These are phyloP conservation scores for Eremophila alpestris DNA, from an alignment of 2,797 vertebrate genomes.

Conservation along the genomic window DNA sequence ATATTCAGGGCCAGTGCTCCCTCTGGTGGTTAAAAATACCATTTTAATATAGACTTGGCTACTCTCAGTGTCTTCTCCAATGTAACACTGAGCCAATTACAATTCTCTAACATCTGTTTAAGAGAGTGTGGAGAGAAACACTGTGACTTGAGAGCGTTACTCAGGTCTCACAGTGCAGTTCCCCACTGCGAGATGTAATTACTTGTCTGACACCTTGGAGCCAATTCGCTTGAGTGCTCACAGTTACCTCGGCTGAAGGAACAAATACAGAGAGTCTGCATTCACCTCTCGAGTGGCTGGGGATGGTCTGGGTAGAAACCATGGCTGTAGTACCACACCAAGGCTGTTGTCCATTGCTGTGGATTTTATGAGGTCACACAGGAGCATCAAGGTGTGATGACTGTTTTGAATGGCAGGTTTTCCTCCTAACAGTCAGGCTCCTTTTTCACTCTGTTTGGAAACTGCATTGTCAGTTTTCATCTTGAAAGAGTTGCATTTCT, in stretches of 20 bases:
- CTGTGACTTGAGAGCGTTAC: not conserved
- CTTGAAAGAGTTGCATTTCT: not conserved
- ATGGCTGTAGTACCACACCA: not conserved
- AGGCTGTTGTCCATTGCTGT: not conserved
- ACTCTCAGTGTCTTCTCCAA: not conserved
- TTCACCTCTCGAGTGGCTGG: not conserved
- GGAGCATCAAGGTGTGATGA: not conserved
- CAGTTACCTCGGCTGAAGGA: not conserved
- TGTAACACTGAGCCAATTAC: not conserved
- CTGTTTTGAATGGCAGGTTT: not conserved
- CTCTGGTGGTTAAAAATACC: slow-evolving; percentile 43
- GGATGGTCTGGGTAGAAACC: not conserved
- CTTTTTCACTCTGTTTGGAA: not conserved
- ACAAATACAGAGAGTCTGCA: not conserved
- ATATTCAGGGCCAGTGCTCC: slow-evolving; percentile 16
- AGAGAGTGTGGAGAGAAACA: not conserved
- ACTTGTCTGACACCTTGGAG: not conserved
- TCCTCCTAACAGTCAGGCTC: not conserved
- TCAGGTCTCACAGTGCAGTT: fast-evolving
- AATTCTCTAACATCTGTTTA: not conserved
- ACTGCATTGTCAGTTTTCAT: not conserved
- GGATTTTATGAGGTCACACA: not conserved
- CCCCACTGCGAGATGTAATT: not conserved
- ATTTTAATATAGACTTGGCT: not conserved
- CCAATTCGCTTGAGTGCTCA: not conserved